A percentile compares a stretch with the other conserved stretches of the same genome.
Evolutionary conservation across 2,113 vertebrate genomes (phyloP).

Genomic region (Willisornis vidua): DNA sequence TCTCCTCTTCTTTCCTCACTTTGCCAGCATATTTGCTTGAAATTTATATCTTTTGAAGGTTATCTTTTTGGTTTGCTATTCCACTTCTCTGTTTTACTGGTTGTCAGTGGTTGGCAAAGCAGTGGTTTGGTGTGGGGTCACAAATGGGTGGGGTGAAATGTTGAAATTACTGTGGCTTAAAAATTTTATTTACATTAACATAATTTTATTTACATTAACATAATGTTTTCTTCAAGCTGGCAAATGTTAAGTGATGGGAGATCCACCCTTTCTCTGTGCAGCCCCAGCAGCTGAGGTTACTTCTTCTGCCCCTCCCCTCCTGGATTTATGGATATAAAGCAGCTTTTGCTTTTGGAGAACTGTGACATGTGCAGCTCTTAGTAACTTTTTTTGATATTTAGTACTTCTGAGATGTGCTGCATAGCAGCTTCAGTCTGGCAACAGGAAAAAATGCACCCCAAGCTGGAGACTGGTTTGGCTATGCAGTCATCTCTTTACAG

Average conservation of each 20-base stretch:
- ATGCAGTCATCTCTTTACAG: background rate
- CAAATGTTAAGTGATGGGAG: background rate
- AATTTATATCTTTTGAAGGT: background rate
- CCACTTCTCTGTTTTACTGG: background rate
- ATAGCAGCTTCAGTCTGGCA: background rate
- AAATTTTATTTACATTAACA: constrained; percentile 17
- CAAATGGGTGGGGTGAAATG: background rate
- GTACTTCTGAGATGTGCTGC: background rate
- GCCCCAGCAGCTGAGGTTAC: background rate
- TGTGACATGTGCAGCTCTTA: background rate
- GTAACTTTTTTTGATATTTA: background rate
- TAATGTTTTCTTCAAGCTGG: constrained; percentile 36
- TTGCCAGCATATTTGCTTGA: background rate
- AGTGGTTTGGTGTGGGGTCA: background rate
- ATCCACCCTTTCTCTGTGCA: background rate
- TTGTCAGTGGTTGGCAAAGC: background rate
- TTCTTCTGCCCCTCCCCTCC: background rate
- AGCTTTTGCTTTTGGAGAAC: background rate
- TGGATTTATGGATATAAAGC: background rate
- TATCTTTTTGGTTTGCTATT: background rate
- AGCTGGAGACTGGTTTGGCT: background rate
- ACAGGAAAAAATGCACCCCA: background rate
- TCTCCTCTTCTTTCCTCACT: background rate
- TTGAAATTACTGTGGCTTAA: background rate
- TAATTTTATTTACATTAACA: constrained; percentile 9